Evolutionary conservation across 2,797 vertebrate genomes (phyloP).

Genomic region (Gymnothorax reevesii): DNA sequence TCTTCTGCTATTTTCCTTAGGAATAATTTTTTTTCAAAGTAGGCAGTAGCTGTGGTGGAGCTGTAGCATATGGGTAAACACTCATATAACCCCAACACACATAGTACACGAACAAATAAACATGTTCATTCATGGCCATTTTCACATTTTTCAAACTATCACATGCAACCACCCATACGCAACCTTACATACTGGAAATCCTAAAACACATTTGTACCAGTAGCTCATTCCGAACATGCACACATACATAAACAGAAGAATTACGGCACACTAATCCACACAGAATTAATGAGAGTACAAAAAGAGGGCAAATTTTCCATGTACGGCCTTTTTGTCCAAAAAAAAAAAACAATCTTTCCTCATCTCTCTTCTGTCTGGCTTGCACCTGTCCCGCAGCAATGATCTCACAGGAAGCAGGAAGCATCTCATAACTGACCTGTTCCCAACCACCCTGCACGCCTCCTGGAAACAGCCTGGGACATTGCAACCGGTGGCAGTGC

Average conservation of each 20-base stretch:
- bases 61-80: neutral
- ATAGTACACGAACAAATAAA: neutral
- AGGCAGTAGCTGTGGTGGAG: neutral
- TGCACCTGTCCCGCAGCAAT: slow-evolving; percentile 48
- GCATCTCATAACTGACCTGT: slow-evolving; percentile 44
- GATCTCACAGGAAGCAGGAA: slow-evolving; percentile 56
- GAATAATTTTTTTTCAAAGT: neutral
- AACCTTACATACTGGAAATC: neutral
- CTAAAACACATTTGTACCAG: neutral
- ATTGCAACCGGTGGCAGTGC: slow-evolving; percentile 34
- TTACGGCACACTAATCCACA: slow-evolving; percentile 9
- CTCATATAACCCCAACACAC: neutral
- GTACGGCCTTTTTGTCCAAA: slow-evolving; percentile 41
- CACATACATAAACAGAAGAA: slow-evolving; percentile 24
- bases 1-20: neutral
- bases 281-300: neutral
- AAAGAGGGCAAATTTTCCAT: slow-evolving; percentile 33
- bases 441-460: neutral
- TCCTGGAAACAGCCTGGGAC: slow-evolving; percentile 19
- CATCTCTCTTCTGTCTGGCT: neutral
- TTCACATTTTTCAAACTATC: neutral
- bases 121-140: neutral
- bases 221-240: neutral
- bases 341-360: slow-evolving; percentile 24
- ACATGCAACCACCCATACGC: neutral